Evolutionary conservation across 2,888 invertebrate species (phyloP).

Genomic region (Luffia ferchaultella): DNA sequence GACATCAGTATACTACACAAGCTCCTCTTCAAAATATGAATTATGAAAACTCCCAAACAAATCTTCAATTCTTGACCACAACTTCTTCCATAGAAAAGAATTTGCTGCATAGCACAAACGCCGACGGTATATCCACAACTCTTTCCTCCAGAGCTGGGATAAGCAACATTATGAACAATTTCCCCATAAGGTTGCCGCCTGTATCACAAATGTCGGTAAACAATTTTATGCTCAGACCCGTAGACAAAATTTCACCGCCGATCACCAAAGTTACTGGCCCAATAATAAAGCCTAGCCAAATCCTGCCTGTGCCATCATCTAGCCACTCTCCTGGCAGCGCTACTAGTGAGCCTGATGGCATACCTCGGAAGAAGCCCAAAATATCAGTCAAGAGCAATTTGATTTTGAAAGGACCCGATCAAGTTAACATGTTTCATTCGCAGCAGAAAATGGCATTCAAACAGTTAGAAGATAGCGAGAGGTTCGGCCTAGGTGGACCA

Average conservation of each 20-base stretch:
- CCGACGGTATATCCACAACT: constrained; percentile 32
- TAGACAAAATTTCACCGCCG: constrained; percentile 43
- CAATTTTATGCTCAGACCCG: constrained; percentile 44
- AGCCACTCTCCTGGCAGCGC: constrained; percentile 40
- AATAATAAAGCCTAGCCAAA: constrained; percentile 51
- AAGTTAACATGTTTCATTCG: constrained; percentile 56
- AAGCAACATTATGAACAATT: constrained; percentile 51
- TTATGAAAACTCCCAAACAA: constrained; percentile 34
- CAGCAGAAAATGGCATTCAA: constrained; percentile 59
- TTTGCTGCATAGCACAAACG: constrained; percentile 32
- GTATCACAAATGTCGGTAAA: constrained; percentile 37
- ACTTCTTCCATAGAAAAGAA: constrained; percentile 39
- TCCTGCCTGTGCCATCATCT: constrained; percentile 45
- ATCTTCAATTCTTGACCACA: constrained; percentile 42
- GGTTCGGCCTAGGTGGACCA: constrained; percentile 44
- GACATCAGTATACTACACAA: constrained; percentile 37
- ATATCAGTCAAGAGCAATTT: constrained; percentile 62
- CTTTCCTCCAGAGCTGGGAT: constrained; percentile 34
- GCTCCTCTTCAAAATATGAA: constrained; percentile 29
- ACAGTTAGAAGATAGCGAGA: constrained; percentile 46
- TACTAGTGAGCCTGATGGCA: constrained; percentile 31
- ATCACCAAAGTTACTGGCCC: constrained; percentile 45
- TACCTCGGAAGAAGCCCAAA: constrained; percentile 53
- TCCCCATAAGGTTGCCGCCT: constrained; percentile 45
- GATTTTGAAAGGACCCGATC: constrained; percentile 57